A percentile compares a stretch with the other conserved stretches of the same genome.
These are phyloP conservation scores for Nansenia antarctica DNA, from an alignment of 2,113 vertebrate genomes.

Conservation along the genomic window DNA sequence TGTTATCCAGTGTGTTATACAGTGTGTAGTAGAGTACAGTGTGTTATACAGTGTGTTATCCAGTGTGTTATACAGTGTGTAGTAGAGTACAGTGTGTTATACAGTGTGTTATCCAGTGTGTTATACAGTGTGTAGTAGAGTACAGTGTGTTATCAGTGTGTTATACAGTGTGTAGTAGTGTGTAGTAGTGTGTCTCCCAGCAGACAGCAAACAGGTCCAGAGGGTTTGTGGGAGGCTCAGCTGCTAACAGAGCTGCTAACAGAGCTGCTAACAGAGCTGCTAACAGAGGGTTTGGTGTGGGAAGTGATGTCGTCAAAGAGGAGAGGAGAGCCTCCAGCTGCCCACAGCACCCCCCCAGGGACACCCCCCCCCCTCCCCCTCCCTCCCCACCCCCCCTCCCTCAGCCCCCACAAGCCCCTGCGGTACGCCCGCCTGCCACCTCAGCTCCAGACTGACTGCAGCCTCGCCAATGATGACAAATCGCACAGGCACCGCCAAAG, in stretches of 20 bases:
- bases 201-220: conserved; percentile 33
- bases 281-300: conserved; percentile 38
- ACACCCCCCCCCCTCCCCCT: conserved; percentile 24
- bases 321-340: conserved; percentile 51
- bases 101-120: too few relatives aligned
- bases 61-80: too few relatives aligned
- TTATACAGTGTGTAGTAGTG: too few relatives aligned
- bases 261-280: conserved; percentile 34
- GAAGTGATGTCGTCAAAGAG: conserved; percentile 51
- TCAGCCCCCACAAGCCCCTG: not conserved
- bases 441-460: conserved; percentile 40
- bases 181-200: too few relatives aligned
- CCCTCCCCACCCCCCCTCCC: conserved; percentile 7
- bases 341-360: conserved; percentile 35
- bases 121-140: too few relatives aligned
- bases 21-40: too few relatives aligned
- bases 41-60: too few relatives aligned
- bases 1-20: too few relatives aligned
- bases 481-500: conserved; percentile 64
- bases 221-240: conserved; percentile 15
- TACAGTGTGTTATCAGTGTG: too few relatives aligned
- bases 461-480: conserved; percentile 70
- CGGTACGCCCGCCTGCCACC: conserved; percentile 44
- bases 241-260: conserved; percentile 43
- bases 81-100: too few relatives aligned